A percentile compares a stretch with the other conserved stretches of the same genome.
Evolutionary conservation across 2,797 vertebrate genomes (phyloP).

Genomic region (Aulostomus chinensis): DNA sequence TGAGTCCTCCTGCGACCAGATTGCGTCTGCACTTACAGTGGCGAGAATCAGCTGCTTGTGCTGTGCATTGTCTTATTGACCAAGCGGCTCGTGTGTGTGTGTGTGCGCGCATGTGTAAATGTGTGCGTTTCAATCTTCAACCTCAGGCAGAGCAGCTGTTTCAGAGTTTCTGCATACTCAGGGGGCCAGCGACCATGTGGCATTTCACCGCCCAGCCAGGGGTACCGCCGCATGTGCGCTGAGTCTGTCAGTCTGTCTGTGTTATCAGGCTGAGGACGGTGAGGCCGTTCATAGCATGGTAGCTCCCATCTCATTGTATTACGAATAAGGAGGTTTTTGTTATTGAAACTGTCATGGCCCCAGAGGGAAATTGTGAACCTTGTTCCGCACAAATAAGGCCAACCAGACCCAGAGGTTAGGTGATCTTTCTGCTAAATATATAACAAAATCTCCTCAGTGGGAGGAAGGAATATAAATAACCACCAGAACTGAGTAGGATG

Average conservation of each 20-base stretch:
- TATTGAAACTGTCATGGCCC: constrained; percentile 1
- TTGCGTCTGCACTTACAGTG: constrained; percentile 55
- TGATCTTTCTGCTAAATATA: constrained; percentile 19
- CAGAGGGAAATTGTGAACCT: no score
- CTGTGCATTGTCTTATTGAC: constrained; percentile 27
- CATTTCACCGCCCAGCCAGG: constrained; percentile 54
- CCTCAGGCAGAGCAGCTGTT: constrained; percentile 65
- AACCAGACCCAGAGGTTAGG: neutral
- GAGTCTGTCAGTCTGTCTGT: constrained; percentile 27
- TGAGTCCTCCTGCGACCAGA: constrained; percentile 20
- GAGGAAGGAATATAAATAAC: no score
- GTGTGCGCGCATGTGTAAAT: constrained; percentile 13
- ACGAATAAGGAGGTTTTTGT: neutral
- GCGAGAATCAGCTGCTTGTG: constrained; percentile 51
- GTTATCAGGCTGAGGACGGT: constrained; percentile 16
- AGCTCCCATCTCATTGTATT: neutral
- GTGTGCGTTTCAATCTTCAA: constrained; percentile 10
- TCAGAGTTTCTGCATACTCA: constrained; percentile 45
- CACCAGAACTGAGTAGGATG: no score
- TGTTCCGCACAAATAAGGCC: no score
- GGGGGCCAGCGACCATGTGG: constrained; percentile 47
- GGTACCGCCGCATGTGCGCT: constrained; percentile 23
- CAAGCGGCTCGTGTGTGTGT: constrained; percentile 11
- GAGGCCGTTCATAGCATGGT: constrained; percentile 1
- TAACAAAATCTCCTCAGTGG: constrained; percentile 2